Conservation (phyloP, 1,140 invertebrate genomes). For the Cotesia typhae region DNA sequence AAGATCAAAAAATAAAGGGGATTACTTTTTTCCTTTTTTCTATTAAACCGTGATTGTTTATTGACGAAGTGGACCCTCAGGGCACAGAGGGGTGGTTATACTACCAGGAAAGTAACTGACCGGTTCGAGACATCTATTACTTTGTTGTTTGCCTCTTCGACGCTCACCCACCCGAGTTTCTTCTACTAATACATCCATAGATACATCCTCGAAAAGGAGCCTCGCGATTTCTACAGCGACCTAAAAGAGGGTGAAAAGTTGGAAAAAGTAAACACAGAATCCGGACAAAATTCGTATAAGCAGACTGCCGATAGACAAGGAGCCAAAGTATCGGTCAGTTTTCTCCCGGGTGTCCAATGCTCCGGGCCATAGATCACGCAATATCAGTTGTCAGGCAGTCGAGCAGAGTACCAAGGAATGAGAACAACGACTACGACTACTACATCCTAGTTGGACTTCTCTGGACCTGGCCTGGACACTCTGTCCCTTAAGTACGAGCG, state of each 20-base stretch:
- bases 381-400: conserved; percentile 64
- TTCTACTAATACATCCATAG: neutral
- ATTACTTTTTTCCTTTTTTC: conserved; percentile 47
- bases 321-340: conserved; percentile 46
- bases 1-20: conserved; percentile 11
- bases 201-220: neutral
- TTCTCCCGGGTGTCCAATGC: conserved; percentile 65
- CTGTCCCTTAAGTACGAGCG: conserved; percentile 61
- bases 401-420: conserved; percentile 51
- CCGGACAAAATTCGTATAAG: conserved; percentile 23
- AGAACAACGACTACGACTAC: neutral
- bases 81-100: conserved; percentile 23
- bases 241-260: conserved; percentile 28
- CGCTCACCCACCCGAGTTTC: conserved; percentile 30
- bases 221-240: conserved; percentile 25
- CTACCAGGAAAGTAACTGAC: conserved; percentile 23
- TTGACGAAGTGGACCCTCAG: conserved; percentile 64
- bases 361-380: conserved; percentile 64
- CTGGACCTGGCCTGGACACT: conserved; percentile 49
- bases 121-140: conserved; percentile 65
- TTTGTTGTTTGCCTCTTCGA: conserved; percentile 56
- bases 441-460: conserved; percentile 32
- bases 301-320: conserved; percentile 30
- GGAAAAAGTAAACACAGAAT: conserved; percentile 32
- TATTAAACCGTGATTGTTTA: conserved; percentile 66